These are phyloP conservation scores for Anolis carolinensis DNA, from an alignment of 2,113 vertebrate genomes.

Conservation along the genomic window DNA sequence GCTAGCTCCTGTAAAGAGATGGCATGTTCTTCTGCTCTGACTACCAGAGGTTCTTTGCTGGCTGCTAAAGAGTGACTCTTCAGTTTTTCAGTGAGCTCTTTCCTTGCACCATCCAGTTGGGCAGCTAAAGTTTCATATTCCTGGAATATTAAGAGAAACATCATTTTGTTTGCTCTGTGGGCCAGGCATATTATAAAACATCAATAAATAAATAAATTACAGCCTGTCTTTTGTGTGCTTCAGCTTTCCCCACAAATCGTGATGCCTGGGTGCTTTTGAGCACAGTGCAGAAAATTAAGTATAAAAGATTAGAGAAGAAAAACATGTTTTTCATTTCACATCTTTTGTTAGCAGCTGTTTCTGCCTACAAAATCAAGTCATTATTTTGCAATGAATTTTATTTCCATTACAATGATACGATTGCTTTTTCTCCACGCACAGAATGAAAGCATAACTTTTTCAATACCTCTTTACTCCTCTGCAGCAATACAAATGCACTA, in stretches of 20 bases:
- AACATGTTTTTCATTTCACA: background rate
- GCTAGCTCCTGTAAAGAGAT: conserved; percentile 80
- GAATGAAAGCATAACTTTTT: background rate
- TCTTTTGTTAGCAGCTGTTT: background rate
- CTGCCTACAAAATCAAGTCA: background rate
- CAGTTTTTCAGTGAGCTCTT: conserved; percentile 83
- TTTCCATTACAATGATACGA: conserved; percentile 5
- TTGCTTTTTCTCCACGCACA: background rate
- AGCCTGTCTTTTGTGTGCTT: accelerated
- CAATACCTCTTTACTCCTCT: conserved; percentile 85
- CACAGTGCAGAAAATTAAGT: background rate
- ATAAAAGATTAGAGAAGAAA: background rate
- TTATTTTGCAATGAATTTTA: background rate
- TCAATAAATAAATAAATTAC: conserved; percentile 11
- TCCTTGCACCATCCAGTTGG: conserved; percentile 86
- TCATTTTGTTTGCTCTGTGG: background rate
- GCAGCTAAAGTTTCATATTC: conserved; percentile 87
- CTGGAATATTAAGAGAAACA: conserved; percentile 65
- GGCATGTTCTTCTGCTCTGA: conserved; percentile 85
- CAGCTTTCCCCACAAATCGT: background rate
- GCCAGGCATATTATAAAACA: background rate
- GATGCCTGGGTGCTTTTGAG: background rate
- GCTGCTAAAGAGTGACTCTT: conserved; percentile 78
- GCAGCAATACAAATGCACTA: conserved; percentile 73
- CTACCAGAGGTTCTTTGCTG: conserved; percentile 81